Percentiles rank a stretch among this genome's conserved stretches.
phyloP scores from a whole-genome alignment of 2,113 vertebrate genomes.

The Romanogobio albipinnatus region DNA sequence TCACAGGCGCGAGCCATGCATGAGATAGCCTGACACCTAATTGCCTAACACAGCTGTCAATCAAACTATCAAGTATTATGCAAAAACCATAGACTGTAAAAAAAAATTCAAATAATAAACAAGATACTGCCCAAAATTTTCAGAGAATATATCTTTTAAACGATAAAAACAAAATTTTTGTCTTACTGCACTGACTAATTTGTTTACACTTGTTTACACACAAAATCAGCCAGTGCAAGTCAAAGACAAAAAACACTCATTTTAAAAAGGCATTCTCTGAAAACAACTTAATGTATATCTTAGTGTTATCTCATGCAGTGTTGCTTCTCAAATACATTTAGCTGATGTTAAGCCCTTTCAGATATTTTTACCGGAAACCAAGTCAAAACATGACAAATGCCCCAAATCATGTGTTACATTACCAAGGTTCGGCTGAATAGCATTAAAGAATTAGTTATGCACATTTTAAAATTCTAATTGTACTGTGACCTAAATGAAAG shows the following conservation, averaged over 20 bases:
- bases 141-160: not conserved
- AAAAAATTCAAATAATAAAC: not conserved
- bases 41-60: too few species aligned
- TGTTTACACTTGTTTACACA: not conserved
- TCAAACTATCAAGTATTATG: too few species aligned
- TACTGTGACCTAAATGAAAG: not conserved
- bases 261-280: not conserved
- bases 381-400: not conserved
- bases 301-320: not conserved
- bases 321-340: not conserved
- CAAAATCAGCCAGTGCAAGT: not conserved
- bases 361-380: not conserved
- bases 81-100: too few species aligned
- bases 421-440: not conserved
- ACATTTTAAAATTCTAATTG: not conserved
- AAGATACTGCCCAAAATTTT: not conserved
- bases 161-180: not conserved
- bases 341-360: not conserved
- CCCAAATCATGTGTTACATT: not conserved
- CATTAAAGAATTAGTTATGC: not conserved
- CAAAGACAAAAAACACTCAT: not conserved
- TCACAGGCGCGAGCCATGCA: too few species aligned
- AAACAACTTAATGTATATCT: not conserved
- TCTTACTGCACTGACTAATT: not conserved
- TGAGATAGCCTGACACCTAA: too few species aligned